phyloP scores from a whole-genome alignment of 2,888 invertebrate species.

The Cabera pusaria region DNA sequence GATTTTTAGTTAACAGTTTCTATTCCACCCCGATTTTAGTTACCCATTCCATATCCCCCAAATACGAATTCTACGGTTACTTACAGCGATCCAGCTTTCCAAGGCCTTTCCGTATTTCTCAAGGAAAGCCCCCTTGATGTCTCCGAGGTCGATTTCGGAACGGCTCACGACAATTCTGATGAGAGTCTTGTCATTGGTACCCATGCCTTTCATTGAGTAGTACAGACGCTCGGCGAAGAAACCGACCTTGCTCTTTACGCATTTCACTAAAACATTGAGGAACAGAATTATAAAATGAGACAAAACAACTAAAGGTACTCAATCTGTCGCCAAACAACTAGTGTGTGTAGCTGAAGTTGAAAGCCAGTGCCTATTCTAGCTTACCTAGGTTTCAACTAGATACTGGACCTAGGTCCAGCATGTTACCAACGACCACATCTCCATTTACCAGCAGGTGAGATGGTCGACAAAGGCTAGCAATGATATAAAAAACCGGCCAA shows the following conservation, averaged over 20 bases:
- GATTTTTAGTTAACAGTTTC: slow-evolving; percentile 3
- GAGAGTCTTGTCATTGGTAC: slow-evolving; percentile 95
- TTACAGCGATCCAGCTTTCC: slow-evolving; percentile 93
- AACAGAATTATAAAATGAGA: too few species aligned
- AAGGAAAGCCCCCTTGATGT: slow-evolving; percentile 95
- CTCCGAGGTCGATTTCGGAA: slow-evolving; percentile 95
- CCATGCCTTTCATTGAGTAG: slow-evolving; percentile 95
- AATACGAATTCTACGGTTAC: slow-evolving; percentile 48
- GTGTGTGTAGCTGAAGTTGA: too few species aligned
- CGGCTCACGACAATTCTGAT: slow-evolving; percentile 96
- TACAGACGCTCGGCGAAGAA: slow-evolving; percentile 96
- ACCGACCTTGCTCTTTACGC: slow-evolving; percentile 94
- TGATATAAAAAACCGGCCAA: too few species aligned
- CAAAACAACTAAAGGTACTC: too few species aligned
- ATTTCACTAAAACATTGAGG: slow-evolving; percentile 89
- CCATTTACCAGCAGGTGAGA: too few species aligned
- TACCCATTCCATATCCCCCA: slow-evolving; percentile 1
- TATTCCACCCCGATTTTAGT: neutral
- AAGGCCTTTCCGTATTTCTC: slow-evolving; percentile 92
- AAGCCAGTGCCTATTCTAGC: too few species aligned
- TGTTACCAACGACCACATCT: too few species aligned
- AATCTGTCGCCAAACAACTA: too few species aligned
- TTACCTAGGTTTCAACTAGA: too few species aligned
- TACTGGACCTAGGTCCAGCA: too few species aligned
- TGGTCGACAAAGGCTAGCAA: too few species aligned